Conservation (phyloP, 2,888 invertebrate genomes). For the Orgyia antiqua region DNA sequence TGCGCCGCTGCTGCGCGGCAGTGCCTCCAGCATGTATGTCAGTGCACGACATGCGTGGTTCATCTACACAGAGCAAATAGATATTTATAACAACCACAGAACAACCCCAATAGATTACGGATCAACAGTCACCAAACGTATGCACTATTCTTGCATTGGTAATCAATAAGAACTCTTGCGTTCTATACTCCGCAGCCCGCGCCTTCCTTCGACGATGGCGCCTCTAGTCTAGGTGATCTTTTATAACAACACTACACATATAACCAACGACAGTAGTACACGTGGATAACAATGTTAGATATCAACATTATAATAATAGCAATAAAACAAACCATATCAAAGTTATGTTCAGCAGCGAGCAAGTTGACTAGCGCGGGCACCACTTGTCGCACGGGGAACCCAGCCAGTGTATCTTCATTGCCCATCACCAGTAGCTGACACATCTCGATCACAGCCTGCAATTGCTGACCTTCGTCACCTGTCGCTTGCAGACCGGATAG, state of each 20-base stretch:
- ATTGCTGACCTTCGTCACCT: constrained; percentile 96
- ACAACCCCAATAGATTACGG: too few species aligned
- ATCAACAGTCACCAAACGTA: too few species aligned
- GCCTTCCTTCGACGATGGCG: too few species aligned
- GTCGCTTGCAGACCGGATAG: constrained; percentile 94
- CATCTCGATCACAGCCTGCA: constrained; percentile 98
- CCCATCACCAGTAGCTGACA: constrained; percentile 99
- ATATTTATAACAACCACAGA: too few species aligned
- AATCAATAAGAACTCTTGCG: too few species aligned
- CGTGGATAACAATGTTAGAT: too few species aligned
- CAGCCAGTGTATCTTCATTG: constrained; percentile 97
- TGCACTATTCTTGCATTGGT: too few species aligned
- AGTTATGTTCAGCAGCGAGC: constrained; percentile 98
- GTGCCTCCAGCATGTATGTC: constrained; percentile 99
- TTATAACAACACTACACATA: too few species aligned
- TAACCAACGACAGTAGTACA: too few species aligned
- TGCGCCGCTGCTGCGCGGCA: constrained; percentile 96
- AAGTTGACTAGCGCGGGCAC: constrained; percentile 96
- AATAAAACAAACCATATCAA: constrained; percentile 93
- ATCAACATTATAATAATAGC: too few species aligned
- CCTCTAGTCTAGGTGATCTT: too few species aligned
- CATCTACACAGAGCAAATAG: constrained; percentile 90
- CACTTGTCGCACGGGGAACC: constrained; percentile 98
- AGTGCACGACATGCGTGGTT: constrained; percentile 98
- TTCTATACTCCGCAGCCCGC: too few species aligned